phyloP scores from a whole-genome alignment of 2,797 vertebrate species.

The Phrynocephalus vlangalii region DNA sequence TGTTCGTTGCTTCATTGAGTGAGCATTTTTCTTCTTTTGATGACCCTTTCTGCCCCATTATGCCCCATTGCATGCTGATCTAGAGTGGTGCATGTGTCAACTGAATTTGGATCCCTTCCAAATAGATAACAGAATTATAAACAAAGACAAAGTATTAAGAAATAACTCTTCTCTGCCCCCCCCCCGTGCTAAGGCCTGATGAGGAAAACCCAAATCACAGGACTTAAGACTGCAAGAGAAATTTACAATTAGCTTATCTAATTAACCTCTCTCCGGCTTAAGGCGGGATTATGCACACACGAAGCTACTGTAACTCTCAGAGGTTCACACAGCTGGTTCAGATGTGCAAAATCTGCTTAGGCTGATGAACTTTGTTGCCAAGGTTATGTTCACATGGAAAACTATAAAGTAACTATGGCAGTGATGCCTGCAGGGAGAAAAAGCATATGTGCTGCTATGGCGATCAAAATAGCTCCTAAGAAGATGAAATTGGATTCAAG shows the following conservation, averaged over 20 bases:
- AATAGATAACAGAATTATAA: neutral
- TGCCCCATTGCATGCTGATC: too few species aligned
- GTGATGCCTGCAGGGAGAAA: neutral
- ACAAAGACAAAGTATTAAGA: neutral
- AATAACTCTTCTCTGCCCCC: neutral
- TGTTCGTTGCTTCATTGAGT: too few species aligned
- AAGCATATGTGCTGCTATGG: neutral
- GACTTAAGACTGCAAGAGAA: neutral
- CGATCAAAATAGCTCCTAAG: neutral
- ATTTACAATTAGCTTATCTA: neutral
- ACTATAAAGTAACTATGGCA: neutral
- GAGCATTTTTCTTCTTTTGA: too few species aligned
- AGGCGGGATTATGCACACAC: neutral
- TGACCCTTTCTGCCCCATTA: too few species aligned
- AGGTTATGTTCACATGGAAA: neutral
- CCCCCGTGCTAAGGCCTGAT: neutral
- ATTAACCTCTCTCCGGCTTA: neutral
- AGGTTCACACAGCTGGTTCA: neutral
- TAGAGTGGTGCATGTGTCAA: too few species aligned
- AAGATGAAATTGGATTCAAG: neutral
- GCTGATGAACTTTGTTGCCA: neutral
- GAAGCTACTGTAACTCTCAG: conserved; percentile 11
- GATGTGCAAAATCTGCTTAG: neutral
- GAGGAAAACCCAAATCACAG: neutral
- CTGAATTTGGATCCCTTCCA: neutral